Evolutionary conservation across 2,888 invertebrate species (phyloP).

Genomic region (Megalurothrips usitatus): DNA sequence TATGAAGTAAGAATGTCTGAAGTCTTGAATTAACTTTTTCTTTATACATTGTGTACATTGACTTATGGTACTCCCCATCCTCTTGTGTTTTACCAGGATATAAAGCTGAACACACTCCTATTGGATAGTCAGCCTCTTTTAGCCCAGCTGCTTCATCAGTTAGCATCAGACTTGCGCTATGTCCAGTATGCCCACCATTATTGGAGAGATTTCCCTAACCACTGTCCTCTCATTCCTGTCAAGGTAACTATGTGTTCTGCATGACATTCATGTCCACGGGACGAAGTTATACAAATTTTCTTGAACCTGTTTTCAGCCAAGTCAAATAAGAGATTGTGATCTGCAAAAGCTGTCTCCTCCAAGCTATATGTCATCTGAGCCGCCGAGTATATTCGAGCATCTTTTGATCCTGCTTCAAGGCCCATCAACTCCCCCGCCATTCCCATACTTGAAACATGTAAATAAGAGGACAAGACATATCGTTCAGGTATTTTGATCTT

Average conservation of each 20-base stretch:
- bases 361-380: conserved; percentile 56
- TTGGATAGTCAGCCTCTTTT: conserved; percentile 63
- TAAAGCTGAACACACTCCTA: conserved; percentile 72
- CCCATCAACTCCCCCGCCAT: conserved; percentile 52
- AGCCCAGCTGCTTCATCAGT: conserved; percentile 65
- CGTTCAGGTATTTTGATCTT: conserved; percentile 57
- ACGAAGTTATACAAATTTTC: neutral
- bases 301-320: conserved; percentile 35
- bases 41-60: too few species aligned
- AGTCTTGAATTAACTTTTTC: neutral
- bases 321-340: conserved; percentile 56
- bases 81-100: conserved; percentile 51
- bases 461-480: conserved; percentile 69
- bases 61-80: neutral
- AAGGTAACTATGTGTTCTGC: conserved; percentile 39
- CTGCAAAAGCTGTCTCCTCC: conserved; percentile 58
- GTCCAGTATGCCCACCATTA: conserved; percentile 72
- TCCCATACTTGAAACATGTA: conserved; percentile 68
- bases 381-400: conserved; percentile 68
- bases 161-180: conserved; percentile 71
- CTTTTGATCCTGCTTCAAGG: conserved; percentile 61
- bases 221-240: conserved; percentile 49
- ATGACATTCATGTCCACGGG: neutral
- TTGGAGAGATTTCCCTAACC: conserved; percentile 74
- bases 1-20: conserved; percentile 60